phyloP scores from a whole-genome alignment of 2,888 invertebrate species.

The Tinea semifulvella region DNA sequence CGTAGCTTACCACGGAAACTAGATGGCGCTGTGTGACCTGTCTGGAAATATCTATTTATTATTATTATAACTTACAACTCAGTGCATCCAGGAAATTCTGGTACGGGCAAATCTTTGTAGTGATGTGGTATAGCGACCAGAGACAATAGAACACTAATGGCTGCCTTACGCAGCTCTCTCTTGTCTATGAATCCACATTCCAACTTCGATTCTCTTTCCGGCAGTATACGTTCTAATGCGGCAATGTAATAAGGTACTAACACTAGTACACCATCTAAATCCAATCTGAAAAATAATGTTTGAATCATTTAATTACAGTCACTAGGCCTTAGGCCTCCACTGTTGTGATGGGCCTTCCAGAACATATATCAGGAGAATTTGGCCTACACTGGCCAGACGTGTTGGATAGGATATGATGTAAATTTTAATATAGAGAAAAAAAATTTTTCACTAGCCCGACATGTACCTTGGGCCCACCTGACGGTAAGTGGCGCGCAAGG shows the following conservation, averaged over 20 bases:
- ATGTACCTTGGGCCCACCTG: no score
- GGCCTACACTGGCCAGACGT: no score
- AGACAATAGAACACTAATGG: conserved; percentile 90
- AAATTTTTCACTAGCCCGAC: no score
- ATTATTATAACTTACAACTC: conserved; percentile 37
- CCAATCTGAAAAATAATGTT: conserved; percentile 72
- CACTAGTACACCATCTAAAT: conserved; percentile 92
- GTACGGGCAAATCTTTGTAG: conserved; percentile 80
- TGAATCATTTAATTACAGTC: no score
- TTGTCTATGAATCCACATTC: conserved; percentile 75
- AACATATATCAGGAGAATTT: no score
- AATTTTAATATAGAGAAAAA: no score
- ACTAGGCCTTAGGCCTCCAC: no score
- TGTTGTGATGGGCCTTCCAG: no score
- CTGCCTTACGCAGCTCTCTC: conserved; percentile 86
- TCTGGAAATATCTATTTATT: not conserved
- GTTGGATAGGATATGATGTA: no score
- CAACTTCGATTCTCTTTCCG: conserved; percentile 82
- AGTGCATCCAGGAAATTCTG: conserved; percentile 71
- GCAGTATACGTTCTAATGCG: conserved; percentile 90
- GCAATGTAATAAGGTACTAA: conserved; percentile 89
- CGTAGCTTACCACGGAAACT: no score
- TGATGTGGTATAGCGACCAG: conserved; percentile 93
- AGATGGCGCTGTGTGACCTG: no score
- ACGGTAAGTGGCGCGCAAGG: no score